Evolutionary conservation across 2,113 vertebrate species (phyloP), one percentile per base, ranked within the genome.

Genomic region (Mirounga angustirostris): DNA sequence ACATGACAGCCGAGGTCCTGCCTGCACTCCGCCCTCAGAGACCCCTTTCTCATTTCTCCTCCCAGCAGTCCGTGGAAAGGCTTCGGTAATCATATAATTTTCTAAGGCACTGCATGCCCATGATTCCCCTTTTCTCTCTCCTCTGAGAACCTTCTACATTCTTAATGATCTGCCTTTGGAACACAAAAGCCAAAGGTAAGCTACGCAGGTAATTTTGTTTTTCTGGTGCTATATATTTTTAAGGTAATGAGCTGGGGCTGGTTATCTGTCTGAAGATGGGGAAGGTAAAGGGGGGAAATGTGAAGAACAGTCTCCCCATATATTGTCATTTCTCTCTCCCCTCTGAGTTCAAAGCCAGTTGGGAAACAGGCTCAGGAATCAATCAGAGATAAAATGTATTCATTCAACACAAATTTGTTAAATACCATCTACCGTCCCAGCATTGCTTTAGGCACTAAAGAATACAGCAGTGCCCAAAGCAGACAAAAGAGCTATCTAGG

Each of bases 341-440:
- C 26, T 90, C 50, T 30, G 61, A 84, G 54, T 79, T 94, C 86
- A 94, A 93, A 86, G 59, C 24, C 61, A 30, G 36, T 76, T 86
- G 67, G 43, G 74, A 91, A 97, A 90, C 10, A 26, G 65, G 26
- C 9, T 46, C 46, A 83, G 67, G 58, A 36, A 76, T 71, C 92
- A 67, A 6, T 56, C 65, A 84, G 73, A 43, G 33, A 84, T 50
- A 73, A 54, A 81, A 40, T 26, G 2, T 54, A 69, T 14, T 73
- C 9, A 43, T 28, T 84, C 50, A 43, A 59, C 14, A 65, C 18
- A 1, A 82, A 63, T 73, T 94, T 84, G 36, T 86, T 83, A 69
- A 94, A 76, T 21, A 52, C 12, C 12, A 40, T 67, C 5, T 61
- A 74, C 19, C 14, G 59, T 61, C 19, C n/a, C 28, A 36, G 40